phyloP scores from a whole-genome alignment of 2,797 vertebrate species.

The Paedocypris micromegethes region DNA sequence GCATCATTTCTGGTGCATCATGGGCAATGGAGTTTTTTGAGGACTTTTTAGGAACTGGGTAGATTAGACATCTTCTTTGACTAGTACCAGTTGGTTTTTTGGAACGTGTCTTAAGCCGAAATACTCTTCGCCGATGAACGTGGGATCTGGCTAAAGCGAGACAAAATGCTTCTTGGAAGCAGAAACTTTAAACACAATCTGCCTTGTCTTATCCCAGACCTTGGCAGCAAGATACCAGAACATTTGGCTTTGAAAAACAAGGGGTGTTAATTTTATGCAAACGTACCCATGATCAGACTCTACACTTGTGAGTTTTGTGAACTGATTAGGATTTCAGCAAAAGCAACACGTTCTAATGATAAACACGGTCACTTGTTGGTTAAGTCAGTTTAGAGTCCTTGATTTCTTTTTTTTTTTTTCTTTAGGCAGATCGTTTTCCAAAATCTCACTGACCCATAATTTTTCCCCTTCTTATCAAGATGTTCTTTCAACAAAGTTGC shows the following conservation, averaged over 20 bases:
- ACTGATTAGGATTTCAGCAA: conserved; percentile 5
- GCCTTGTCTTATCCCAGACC: conserved; percentile 37
- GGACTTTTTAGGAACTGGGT: conserved; percentile 26
- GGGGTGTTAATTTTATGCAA: conserved; percentile 35
- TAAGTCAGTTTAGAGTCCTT: too few species aligned
- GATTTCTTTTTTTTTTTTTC: neutral
- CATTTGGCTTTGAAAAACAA: conserved; percentile 28
- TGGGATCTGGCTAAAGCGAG: conserved; percentile 8
- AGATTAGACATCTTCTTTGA: conserved; percentile 49
- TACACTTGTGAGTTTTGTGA: conserved; percentile 10
- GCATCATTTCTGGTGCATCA: neutral
- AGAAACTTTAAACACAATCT: conserved; percentile 38
- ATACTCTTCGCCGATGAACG: neutral
- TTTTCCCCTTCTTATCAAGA: too few species aligned
- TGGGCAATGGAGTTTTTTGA: conserved; percentile 8
- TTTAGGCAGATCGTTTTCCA: too few species aligned
- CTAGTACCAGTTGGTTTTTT: conserved; percentile 51
- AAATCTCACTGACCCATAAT: too few species aligned
- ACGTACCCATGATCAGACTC: conserved; percentile 33
- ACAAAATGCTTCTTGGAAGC: conserved; percentile 26
- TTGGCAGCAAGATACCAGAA: conserved; percentile 34
- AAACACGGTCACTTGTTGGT: too few species aligned
- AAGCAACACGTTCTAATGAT: too few species aligned
- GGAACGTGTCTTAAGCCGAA: conserved; percentile 1
- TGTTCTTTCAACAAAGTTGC: too few species aligned